phyloP scores from a whole-genome alignment of 2,888 invertebrate species.

The Metacarcinus magister region DNA sequence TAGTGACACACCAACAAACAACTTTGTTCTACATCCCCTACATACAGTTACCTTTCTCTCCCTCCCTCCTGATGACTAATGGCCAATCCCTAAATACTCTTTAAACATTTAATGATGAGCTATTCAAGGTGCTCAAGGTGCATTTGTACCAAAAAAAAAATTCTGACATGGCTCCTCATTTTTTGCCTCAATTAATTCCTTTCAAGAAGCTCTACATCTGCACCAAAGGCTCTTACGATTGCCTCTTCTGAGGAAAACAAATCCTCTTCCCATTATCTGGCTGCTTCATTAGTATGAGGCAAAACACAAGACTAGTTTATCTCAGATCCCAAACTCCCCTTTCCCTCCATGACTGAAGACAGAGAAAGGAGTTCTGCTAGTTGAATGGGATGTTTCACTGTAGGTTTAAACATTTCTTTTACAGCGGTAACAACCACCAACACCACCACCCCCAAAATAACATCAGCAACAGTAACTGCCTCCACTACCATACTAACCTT shows the following conservation, averaged over 20 bases:
- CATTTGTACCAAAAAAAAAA: neutral
- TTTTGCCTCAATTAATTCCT: neutral
- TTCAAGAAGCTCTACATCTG: neutral
- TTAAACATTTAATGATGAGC: neutral
- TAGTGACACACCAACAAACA: neutral
- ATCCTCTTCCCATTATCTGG: neutral
- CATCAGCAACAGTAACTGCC: conserved; percentile 55
- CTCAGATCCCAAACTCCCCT: neutral
- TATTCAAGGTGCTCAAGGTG: neutral
- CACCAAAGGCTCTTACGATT: neutral
- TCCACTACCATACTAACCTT: conserved; percentile 64
- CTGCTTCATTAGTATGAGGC: neutral
- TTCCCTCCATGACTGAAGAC: neutral
- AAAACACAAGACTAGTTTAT: neutral
- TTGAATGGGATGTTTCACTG: neutral
- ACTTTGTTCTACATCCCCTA: neutral
- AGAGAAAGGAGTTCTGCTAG: neutral
- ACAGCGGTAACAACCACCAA: conserved; percentile 72
- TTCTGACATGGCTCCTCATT: no score
- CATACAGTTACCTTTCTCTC: neutral
- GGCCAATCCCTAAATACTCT: neutral
- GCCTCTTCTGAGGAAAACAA: neutral
- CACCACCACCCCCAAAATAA: conserved; percentile 63
- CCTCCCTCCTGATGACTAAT: neutral
- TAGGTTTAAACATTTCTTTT: conserved; percentile 68